Conservation (phyloP, 1,140 invertebrate genomes). For the Trichonephila inaurata region DNA sequence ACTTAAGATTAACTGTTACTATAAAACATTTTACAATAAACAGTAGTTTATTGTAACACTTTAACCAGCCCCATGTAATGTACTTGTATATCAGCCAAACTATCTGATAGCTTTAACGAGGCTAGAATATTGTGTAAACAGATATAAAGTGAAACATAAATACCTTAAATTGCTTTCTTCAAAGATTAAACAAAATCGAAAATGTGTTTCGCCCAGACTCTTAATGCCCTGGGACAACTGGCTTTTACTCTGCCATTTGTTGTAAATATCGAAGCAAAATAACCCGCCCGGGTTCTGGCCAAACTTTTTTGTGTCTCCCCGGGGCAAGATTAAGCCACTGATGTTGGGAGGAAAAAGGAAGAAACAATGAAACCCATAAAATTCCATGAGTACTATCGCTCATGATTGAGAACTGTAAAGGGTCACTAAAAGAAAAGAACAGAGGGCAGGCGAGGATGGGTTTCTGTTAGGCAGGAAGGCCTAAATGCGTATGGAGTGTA, state of each 20-base stretch:
- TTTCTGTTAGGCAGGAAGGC: neutral
- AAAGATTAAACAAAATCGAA: conserved; percentile 29
- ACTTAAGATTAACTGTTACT: too few relatives aligned
- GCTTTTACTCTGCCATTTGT: conserved; percentile 47
- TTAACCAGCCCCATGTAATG: neutral
- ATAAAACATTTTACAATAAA: too few relatives aligned
- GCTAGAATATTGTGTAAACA: neutral
- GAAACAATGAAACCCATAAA: conserved; percentile 63
- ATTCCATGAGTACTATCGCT: conserved; percentile 57
- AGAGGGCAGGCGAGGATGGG: neutral
- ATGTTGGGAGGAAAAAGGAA: neutral
- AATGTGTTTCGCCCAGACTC: neutral
- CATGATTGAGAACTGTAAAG: conserved; percentile 53
- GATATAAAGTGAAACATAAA: conserved; percentile 23
- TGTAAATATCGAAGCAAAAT: conserved; percentile 47
- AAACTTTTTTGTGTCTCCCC: conserved; percentile 38
- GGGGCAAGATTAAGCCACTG: conserved; percentile 44
- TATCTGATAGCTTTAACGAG: neutral
- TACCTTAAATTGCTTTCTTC: conserved; percentile 6
- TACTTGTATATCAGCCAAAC: neutral
- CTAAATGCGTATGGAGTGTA: neutral
- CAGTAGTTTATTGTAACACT: too few relatives aligned
- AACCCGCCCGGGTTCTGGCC: neutral
- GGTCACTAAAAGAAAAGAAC: conserved; percentile 33
- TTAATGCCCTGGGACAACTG: neutral